Percentiles rank a stretch among this genome's conserved stretches.
phyloP scores from a whole-genome alignment of 2,113 vertebrate genomes.

The Nettapus auritus region DNA sequence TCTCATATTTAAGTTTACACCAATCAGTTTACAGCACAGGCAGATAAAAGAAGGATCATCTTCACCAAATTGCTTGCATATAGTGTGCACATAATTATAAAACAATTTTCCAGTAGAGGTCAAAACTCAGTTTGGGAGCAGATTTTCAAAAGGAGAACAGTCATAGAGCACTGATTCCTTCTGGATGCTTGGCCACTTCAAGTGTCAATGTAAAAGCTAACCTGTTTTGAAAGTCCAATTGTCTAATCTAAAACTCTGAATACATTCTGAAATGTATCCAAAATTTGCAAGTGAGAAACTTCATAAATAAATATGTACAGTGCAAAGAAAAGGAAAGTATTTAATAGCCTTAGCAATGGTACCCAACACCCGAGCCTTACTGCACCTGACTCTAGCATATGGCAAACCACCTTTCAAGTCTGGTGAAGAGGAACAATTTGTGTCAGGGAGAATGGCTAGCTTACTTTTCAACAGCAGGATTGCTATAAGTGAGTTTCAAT shows the following conservation, averaged over 20 bases:
- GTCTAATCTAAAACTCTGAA: not conserved
- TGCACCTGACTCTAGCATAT: constrained; percentile 24
- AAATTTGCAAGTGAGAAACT: not conserved
- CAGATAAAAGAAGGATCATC: not conserved
- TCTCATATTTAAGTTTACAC: not conserved
- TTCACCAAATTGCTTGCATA: not conserved
- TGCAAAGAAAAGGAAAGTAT: not conserved
- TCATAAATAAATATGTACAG: not conserved
- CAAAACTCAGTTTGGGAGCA: not conserved
- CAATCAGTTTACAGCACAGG: not conserved
- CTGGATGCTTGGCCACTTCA: not conserved
- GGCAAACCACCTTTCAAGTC: not conserved
- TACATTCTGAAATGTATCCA: not conserved
- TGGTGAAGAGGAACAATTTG: constrained; percentile 32
- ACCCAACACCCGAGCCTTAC: not conserved
- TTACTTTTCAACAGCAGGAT: constrained; percentile 35
- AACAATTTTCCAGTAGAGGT: not conserved
- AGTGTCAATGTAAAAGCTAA: not conserved
- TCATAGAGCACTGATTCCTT: not conserved
- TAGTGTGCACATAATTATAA: not conserved
- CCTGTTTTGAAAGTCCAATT: not conserved
- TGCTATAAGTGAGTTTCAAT: constrained; percentile 43
- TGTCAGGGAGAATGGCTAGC: not conserved
- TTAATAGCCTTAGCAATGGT: not conserved
- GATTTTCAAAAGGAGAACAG: not conserved